Percentiles rank a stretch among this genome's conserved stretches.
Conservation (phyloP, 2,888 invertebrate genomes). For the Lissocephala sabroskyi region DNA sequence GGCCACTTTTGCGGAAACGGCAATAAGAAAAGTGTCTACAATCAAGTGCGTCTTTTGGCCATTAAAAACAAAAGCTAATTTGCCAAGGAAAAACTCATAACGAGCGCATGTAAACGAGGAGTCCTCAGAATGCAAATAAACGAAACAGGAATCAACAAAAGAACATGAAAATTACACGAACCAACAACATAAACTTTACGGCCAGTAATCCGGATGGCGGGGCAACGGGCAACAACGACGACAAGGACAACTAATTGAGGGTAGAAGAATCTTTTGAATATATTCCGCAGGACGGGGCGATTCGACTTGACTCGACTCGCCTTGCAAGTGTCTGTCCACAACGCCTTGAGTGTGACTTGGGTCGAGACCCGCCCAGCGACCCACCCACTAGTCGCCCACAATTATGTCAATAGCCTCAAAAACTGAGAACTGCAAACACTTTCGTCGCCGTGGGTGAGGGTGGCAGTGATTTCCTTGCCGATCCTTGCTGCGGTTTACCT, state of each 20-base stretch:
- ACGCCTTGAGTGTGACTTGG: slow-evolving; percentile 62
- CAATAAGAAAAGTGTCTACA: slow-evolving; percentile 39
- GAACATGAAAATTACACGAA: slow-evolving; percentile 25
- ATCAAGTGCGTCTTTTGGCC: slow-evolving; percentile 26
- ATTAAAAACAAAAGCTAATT: slow-evolving; percentile 50
- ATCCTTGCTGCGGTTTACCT: slow-evolving; percentile 17
- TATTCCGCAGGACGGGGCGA: neutral
- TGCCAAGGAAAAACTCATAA: slow-evolving; percentile 49
- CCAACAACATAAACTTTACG: slow-evolving; percentile 1
- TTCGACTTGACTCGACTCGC: neutral
- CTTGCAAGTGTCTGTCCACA: slow-evolving; percentile 44
- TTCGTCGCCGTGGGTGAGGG: neutral
- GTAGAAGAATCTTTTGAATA: slow-evolving; percentile 41
- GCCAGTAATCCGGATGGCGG: slow-evolving; percentile 11
- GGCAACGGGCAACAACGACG: slow-evolving; percentile 11
- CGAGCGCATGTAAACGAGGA: slow-evolving; percentile 44
- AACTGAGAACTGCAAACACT: neutral
- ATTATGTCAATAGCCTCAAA: slow-evolving; percentile 58
- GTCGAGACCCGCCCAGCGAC: slow-evolving; percentile 20
- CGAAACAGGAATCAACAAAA: slow-evolving; percentile 37
- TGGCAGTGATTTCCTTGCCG: neutral
- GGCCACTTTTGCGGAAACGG: slow-evolving; percentile 34
- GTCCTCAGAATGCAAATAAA: slow-evolving; percentile 19
- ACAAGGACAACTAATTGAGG: slow-evolving; percentile 52
- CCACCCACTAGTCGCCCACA: too few species aligned